Conservation (phyloP, 2,797 vertebrate genomes). For the Rhinella marina region DNA sequence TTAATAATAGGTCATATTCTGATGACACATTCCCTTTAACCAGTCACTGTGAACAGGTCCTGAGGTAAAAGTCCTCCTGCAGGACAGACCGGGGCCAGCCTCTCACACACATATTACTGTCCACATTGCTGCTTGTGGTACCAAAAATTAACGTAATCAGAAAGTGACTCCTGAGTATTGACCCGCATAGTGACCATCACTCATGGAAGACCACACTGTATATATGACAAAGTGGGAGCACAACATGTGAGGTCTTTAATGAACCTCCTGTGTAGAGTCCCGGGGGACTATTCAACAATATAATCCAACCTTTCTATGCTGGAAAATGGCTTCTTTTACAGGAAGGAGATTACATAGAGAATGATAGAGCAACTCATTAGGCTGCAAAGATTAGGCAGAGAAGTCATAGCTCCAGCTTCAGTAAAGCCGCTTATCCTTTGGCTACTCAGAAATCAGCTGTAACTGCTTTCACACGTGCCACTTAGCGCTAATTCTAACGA, state of each 20-base stretch:
- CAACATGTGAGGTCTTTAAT: too few species aligned
- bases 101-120: too few species aligned
- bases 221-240: too few species aligned
- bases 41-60: too few species aligned
- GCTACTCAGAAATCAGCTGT: conserved; percentile 20
- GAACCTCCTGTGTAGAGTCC: background rate
- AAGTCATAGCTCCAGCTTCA: conserved; percentile 37
- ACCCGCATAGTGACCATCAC: background rate
- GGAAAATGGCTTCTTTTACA: background rate
- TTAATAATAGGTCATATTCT: too few species aligned
- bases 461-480: conserved; percentile 15
- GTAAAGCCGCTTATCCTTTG: conserved; percentile 37
- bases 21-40: too few species aligned
- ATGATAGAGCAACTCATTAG: conserved; percentile 26
- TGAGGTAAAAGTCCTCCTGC: too few species aligned
- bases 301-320: background rate
- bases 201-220: background rate
- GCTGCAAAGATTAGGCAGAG: conserved; percentile 28
- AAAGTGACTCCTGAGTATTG: background rate
- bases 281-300: background rate
- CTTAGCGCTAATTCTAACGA: conserved; percentile 9
- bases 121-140: too few species aligned
- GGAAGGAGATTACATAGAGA: background rate
- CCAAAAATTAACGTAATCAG: background rate
- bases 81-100: too few species aligned